Conservation (phyloP, 2,113 vertebrate genomes). For the Siniperca knerii region DNA sequence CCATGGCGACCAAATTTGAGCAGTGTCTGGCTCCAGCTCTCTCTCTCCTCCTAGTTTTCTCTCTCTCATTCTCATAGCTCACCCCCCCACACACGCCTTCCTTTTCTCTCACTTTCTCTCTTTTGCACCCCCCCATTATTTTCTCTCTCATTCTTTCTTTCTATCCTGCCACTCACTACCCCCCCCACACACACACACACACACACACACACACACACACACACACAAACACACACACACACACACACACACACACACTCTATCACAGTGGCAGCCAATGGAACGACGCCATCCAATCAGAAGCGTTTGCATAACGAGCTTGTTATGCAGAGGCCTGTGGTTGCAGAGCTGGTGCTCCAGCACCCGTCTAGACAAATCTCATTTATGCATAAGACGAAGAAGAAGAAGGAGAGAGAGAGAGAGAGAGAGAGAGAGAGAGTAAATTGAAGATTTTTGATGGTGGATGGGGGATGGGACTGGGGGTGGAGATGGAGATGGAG, state of each 20-base stretch:
- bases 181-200: no score
- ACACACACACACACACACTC: conserved; percentile 40
- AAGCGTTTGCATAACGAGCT: conserved; percentile 88
- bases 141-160: conserved; percentile 50
- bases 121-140: conserved; percentile 60
- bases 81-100: conserved; percentile 27
- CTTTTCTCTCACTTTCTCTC: conserved; percentile 65
- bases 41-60: conserved; percentile 48
- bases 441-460: conserved; percentile 57
- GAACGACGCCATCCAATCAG: conserved; percentile 86
- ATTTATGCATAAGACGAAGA: conserved; percentile 81
- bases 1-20: conserved; percentile 86
- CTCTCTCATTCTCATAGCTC: conserved; percentile 57
- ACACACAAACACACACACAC: conserved; percentile 1
- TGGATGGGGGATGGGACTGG: conserved; percentile 66
- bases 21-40: conserved; percentile 79
- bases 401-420: not conserved
- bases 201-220: not conserved
- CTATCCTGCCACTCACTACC: conserved; percentile 20
- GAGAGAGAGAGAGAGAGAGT: conserved; percentile 40
- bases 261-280: conserved; percentile 82
- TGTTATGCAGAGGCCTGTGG: conserved; percentile 85
- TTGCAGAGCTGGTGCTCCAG: conserved; percentile 81
- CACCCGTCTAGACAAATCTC: conserved; percentile 87
- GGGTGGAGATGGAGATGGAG: conserved; percentile 49